Percentiles rank a stretch among this genome's conserved stretches.
phyloP scores from a whole-genome alignment of 1,140 invertebrate species.

The Diplogasteroides magnus region DNA sequence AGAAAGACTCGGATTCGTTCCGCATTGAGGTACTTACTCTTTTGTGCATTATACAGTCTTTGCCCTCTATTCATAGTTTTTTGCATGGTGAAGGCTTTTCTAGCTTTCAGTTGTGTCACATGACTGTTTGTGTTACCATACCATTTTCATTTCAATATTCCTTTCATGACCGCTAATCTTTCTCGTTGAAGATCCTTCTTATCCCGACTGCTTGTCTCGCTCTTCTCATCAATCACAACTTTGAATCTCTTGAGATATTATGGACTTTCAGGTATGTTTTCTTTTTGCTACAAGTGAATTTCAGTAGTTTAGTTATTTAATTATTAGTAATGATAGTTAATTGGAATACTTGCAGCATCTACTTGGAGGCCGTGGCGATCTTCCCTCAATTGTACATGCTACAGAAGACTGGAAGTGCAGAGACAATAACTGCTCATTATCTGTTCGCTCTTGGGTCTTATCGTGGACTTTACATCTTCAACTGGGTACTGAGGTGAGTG shows the following conservation, averaged over 20 bases:
- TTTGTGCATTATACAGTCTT: not conserved
- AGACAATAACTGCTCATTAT: constrained; percentile 98
- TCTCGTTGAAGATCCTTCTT: constrained; percentile 68
- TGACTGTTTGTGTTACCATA: too few relatives aligned
- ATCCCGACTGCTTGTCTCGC: constrained; percentile 78
- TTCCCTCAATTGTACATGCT: constrained; percentile 96
- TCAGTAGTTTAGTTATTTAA: not conserved
- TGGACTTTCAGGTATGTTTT: constrained; percentile 31
- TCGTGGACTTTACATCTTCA: constrained; percentile 87
- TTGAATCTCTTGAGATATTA: constrained; percentile 75
- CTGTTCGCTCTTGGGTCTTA: constrained; percentile 90
- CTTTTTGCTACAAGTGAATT: not conserved
- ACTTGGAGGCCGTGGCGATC: constrained; percentile 96
- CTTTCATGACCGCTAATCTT: too few relatives aligned
- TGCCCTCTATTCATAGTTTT: too few relatives aligned
- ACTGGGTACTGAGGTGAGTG: constrained; percentile 91
- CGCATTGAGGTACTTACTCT: constrained; percentile 67
- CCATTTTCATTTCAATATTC: too few relatives aligned
- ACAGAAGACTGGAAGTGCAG: constrained; percentile 95
- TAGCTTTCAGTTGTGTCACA: too few relatives aligned
- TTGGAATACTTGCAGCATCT: constrained; percentile 65
- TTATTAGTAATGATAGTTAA: not conserved
- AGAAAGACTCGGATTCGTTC: constrained; percentile 60
- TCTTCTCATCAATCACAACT: constrained; percentile 87
- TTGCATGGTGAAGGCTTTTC: too few relatives aligned